Percentiles rank a stretch among this genome's conserved stretches.
Evolutionary conservation across 2,113 vertebrate genomes (phyloP).

Genomic region (Tragelaphus strepsiceros): DNA sequence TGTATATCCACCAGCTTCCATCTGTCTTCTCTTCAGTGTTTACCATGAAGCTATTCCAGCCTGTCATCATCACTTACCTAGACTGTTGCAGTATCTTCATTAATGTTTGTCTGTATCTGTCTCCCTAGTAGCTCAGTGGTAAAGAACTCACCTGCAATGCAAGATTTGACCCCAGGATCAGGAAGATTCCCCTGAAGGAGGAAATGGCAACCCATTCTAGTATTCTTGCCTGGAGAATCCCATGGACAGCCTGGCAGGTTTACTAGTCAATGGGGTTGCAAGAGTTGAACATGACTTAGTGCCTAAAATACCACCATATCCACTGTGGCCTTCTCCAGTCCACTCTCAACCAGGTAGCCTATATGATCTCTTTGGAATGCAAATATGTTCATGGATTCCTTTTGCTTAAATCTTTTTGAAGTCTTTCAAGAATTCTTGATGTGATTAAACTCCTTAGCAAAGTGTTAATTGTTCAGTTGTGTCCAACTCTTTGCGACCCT

Average conservation of each 20-base stretch:
- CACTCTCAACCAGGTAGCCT: neutral
- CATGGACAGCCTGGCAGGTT: neutral
- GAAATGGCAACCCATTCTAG: neutral
- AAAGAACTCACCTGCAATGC: neutral
- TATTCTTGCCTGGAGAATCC: neutral
- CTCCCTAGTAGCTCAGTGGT: neutral
- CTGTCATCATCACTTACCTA: neutral
- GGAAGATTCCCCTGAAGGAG: neutral
- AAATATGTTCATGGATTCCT: neutral
- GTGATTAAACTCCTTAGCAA: neutral
- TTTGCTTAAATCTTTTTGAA: neutral
- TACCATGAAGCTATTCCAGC: neutral
- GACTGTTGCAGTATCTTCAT: neutral
- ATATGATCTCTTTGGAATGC: neutral
- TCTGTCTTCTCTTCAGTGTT: neutral
- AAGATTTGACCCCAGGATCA: neutral
- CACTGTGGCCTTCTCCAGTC: neutral
- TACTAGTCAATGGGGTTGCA: neutral
- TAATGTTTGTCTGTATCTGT: neutral
- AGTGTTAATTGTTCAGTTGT: neutral
- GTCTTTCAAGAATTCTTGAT: neutral
- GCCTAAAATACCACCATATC: neutral
- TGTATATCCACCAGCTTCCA: neutral
- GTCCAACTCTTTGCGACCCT: neutral
- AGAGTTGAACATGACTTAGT: neutral